Base-by-base conservation (phyloP, 1,140 invertebrate species). In the Drosophila suzukii region DNA sequence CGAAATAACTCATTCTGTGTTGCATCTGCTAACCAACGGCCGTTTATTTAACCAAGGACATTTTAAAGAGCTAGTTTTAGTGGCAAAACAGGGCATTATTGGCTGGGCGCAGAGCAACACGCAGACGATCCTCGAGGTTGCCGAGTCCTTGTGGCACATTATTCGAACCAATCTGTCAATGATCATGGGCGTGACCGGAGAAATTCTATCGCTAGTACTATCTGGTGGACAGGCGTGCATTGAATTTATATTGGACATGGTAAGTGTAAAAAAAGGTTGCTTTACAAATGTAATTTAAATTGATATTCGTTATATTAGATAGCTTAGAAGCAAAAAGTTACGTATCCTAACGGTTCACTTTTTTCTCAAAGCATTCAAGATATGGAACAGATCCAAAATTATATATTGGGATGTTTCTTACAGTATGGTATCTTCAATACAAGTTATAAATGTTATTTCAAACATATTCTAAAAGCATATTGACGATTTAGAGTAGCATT, bases 201-300 rank as follows among this genome's bases (percentile, higher is more conserved):
- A 98, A 11, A 95, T 97, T 43, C 92, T 99, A 6, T 98, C 98
- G 3, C 91, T 99, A 11, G 89, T 99, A 50, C 94, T 99, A 49
- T 97, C 97, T 59, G 98, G 98, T 38, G 97, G 98, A 65, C 96
- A 98, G 17, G 97, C 98, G 11, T 95, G 99, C 55, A 94, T 99
- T 53, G 99, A 99, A 92, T 98, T 99, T 91, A 94, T 98, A 60
- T 94, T 99, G 20, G 98, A 97, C 92, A 94, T 97, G 93, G 98
- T 98, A 93, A 94, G 94, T 24, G 12, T 11, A 20, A 20, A 20
- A 20, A 20, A 2, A 20, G 20, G 1, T 30, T 3, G 27, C 13
- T 12, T 36, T 36, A 36, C 8, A 10, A 36, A 0, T 36, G 0
- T 8, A 7, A 0, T 36, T 10, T 30, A 30, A 30, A 6, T 36